Percentiles rank a stretch among this genome's conserved stretches.
Conservation (phyloP, 2,888 invertebrate genomes). For the Melikaiella ostensackeni region DNA sequence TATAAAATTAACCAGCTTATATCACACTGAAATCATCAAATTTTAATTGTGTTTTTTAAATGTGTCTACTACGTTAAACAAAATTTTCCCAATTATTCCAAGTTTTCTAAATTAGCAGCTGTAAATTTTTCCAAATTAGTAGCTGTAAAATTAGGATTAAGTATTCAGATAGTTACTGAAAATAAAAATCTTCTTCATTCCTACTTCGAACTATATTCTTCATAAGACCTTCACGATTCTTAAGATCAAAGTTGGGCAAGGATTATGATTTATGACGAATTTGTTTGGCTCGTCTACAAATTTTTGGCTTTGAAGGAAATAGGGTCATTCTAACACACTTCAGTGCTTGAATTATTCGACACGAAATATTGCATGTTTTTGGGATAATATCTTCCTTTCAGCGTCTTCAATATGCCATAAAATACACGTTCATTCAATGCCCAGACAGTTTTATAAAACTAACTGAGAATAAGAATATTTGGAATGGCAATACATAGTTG, state of each 20-base stretch:
- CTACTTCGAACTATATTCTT: not conserved
- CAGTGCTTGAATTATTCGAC: constrained; percentile 35
- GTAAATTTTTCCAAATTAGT: too few species aligned
- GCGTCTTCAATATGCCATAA: constrained; percentile 24
- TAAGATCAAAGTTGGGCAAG: not conserved
- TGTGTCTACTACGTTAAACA: too few species aligned
- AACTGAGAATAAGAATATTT: not conserved
- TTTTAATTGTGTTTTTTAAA: too few species aligned
- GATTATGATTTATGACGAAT: constrained; percentile 7
- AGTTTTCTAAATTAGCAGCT: too few species aligned
- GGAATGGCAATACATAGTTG: constrained; percentile 20
- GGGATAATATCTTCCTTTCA: constrained; percentile 23
- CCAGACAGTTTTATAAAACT: constrained; percentile 24
- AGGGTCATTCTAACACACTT: constrained; percentile 61
- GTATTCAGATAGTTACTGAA: too few species aligned
- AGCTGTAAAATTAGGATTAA: too few species aligned
- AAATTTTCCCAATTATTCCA: too few species aligned
- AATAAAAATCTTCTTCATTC: not conserved
- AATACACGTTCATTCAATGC: constrained; percentile 20
- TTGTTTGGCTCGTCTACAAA: constrained; percentile 68
- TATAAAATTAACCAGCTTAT: too few species aligned
- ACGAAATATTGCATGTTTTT: constrained; percentile 3
- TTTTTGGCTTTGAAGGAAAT: constrained; percentile 66
- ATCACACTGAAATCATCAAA: too few species aligned
- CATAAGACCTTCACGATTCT: not conserved